Evolutionary conservation across 2,797 vertebrate genomes (phyloP), one percentile per base, ranked within the genome.

Genomic region (Sandelia bainsii): DNA sequence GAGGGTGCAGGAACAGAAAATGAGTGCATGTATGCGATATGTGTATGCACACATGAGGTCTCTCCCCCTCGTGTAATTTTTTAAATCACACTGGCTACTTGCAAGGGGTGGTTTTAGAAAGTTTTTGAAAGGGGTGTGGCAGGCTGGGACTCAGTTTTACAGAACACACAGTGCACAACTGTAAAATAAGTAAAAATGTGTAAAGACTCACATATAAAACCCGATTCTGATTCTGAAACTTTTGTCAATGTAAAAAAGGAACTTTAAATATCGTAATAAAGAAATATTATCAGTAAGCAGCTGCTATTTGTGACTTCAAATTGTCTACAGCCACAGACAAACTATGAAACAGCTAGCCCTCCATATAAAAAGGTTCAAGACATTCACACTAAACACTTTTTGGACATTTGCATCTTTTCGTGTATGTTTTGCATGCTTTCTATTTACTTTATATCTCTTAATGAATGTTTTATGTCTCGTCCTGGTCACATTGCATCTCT

Each of bases 31-130:
- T 67, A 60, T 39, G 58, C 57, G 49, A 75, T 29, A 39, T 34
- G 49, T 64, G 64, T 64, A 53, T 20, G 44, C 40, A 69, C 77
- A 62, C 54, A 27, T 19, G 60, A 34, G 23, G 48, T 19, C 48
- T 58, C 27, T 63, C 48, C 61, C 16, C 42, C 54, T 37, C 71
- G 50, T 50, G 42, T 57, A 81, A 85, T 80, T 51, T 10, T 60
- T 64, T 72, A 4, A 20, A 11, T 46, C 12, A 22, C 11, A 17
- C 67, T 56, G 57, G 62, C 54, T 57, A 23, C 11, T 34, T n/a
- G 69, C 73, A 61, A 63, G 17, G 19, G 17, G 7, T 8, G 2
- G 17, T 9, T 40, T 50, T 17, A 37, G 19, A 51, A 39, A 50
- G 13, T 14, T 32, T 32, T 23, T 46, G 6, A 12, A 19, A 0